Conservation (phyloP, 2,888 invertebrate genomes). For the Aporophyla nigra region DNA sequence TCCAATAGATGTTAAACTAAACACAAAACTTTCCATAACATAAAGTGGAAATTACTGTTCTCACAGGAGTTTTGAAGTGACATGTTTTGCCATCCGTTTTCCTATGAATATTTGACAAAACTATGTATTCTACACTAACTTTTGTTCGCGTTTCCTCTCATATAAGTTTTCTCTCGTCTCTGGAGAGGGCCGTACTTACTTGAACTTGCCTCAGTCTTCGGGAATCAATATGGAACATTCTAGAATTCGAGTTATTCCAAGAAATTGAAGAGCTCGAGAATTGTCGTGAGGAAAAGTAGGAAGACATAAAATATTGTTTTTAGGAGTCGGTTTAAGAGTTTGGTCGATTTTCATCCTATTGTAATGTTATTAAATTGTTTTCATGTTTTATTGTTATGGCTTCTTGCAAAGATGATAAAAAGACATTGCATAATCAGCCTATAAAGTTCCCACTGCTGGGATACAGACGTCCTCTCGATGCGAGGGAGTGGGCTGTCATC, state of each 20-base stretch:
- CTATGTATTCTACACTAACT: constrained; percentile 52
- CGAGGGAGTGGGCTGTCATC: too few species aligned
- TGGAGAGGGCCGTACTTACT: constrained; percentile 40
- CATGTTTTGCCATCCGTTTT: constrained; percentile 28
- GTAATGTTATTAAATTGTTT: too few species aligned
- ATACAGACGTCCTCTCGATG: too few species aligned
- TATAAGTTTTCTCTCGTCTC: constrained; percentile 58
- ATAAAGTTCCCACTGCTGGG: too few species aligned
- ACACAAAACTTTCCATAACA: constrained; percentile 1
- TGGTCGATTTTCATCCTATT: too few species aligned
- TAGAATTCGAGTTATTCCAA: constrained; percentile 23
- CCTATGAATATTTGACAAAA: constrained; percentile 56
- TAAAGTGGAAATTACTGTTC: constrained; percentile 24
- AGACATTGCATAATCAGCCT: too few species aligned
- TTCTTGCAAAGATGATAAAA: too few species aligned
- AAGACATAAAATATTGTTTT: constrained; percentile 13
- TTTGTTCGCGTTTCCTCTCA: constrained; percentile 53
- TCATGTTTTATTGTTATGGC: too few species aligned
- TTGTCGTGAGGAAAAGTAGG: constrained; percentile 24
- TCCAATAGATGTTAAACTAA: not conserved
- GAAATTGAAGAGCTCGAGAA: constrained; percentile 35
- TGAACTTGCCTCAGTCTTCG: constrained; percentile 34
- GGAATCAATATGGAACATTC: constrained; percentile 56
- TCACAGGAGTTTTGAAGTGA: constrained; percentile 29
- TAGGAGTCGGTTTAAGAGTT: not conserved